Conservation (phyloP, 2,888 invertebrate species). For the Syrista parreyssii region DNA sequence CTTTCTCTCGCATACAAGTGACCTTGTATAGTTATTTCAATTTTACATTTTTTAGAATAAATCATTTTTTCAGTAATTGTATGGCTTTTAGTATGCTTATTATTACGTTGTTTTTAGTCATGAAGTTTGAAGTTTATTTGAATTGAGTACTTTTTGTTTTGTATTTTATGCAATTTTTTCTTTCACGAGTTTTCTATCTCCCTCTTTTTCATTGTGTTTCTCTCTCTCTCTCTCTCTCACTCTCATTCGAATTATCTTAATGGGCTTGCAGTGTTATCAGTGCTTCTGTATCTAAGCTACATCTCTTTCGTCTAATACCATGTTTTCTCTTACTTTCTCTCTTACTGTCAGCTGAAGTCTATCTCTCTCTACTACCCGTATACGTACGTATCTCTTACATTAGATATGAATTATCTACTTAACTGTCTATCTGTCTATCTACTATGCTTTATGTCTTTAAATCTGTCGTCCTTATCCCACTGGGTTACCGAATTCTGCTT, state of each 20-base stretch:
- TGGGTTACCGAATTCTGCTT: not conserved
- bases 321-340: conserved; percentile 40
- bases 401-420: not conserved
- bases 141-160: no score
- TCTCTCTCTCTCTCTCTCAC: not conserved
- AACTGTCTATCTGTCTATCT: conserved; percentile 1
- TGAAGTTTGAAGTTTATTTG: no score
- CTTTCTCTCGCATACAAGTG: not conserved
- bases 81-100: not conserved
- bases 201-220: not conserved
- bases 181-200: not conserved
- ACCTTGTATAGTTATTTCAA: not conserved
- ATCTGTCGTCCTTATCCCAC: conserved; percentile 1
- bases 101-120: no score
- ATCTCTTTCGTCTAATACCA: not conserved
- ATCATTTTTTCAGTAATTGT: not conserved
- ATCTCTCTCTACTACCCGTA: conserved; percentile 54
- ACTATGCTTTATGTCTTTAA: not conserved
- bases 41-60: not conserved
- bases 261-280: not conserved
- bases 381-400: conserved; percentile 53
- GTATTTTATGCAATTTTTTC: no score
- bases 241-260: not conserved
- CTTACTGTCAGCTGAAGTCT: conserved; percentile 53
- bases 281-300: not conserved